Percentiles rank a stretch among this genome's conserved stretches.
Conservation (phyloP, 2,113 vertebrate genomes). For the Larimichthys polyactis region DNA sequence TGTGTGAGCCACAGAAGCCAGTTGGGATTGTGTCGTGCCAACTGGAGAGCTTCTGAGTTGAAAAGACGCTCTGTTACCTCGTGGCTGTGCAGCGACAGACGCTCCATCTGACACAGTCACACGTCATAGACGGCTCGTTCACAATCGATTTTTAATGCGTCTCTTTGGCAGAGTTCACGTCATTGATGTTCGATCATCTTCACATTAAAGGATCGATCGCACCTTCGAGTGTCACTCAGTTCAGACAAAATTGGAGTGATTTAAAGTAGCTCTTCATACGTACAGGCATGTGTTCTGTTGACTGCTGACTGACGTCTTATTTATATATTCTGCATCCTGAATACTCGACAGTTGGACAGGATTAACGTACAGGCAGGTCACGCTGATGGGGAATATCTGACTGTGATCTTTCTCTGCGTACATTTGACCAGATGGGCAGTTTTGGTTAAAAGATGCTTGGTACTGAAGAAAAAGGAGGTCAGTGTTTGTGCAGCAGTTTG, state of each 20-base stretch:
- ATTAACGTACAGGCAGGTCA: background rate
- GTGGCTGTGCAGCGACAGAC: slow-evolving; percentile 8
- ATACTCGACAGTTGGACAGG: background rate
- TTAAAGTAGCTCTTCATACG: too few species aligned
- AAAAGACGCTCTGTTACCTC: slow-evolving; percentile 62
- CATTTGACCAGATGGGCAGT: background rate
- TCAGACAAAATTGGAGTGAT: too few species aligned
- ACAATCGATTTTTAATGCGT: background rate
- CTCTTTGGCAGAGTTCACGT: too few species aligned
- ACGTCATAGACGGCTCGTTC: background rate
- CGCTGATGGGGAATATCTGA: background rate
- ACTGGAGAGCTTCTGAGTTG: slow-evolving; percentile 58
- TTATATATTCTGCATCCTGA: background rate
- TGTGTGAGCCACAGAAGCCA: slow-evolving; percentile 41
- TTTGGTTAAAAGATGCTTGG: background rate
- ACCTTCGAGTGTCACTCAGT: too few species aligned
- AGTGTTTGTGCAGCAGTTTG: slow-evolving; percentile 15
- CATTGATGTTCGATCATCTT: too few species aligned
- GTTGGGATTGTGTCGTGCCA: slow-evolving; percentile 63
- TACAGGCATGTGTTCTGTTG: too few species aligned
- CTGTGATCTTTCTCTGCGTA: background rate
- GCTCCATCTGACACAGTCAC: slow-evolving; percentile 14
- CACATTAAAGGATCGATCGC: too few species aligned
- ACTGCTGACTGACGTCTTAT: too few species aligned
- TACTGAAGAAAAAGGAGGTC: slow-evolving; percentile 27